Evolutionary conservation across 2,113 vertebrate genomes (phyloP), one percentile per base, ranked within the genome.

Genomic region (Pogona vitticeps): DNA sequence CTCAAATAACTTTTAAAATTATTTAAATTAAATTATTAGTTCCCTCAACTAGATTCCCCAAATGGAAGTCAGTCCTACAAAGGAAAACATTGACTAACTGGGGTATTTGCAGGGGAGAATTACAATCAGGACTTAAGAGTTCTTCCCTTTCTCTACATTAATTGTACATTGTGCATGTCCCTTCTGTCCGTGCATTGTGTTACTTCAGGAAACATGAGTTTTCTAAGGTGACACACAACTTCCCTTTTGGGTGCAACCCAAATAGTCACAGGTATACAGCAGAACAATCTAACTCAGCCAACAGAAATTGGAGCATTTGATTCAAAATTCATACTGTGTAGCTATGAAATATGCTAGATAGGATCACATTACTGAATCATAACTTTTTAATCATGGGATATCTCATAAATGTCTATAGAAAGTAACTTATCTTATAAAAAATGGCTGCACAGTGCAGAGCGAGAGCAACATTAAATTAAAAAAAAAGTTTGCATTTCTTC

Each of bases 261-360:
- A 40, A 70, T 58, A 71, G 67, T 70, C 3, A 85, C 18, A 26
- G 46, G 58, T 83, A 28, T 33, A 56, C 56, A n/a, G 36, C 46
- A 58, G 33, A 21, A 58, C 40, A 36, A 58, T 8, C 40, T 81
- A 46, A 33, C 42, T 84, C 85, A 88, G 90, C 87, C 0, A 21
- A 77, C 58, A 58, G 68, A 63, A 67, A 77, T 40, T 12, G 7
- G 52, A 18, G 1, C 28, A 76, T 88, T 80, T 86, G 59, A 2
- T 84, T 88, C 77, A 92, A 0, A n/a, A 52, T 76, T 90, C 86
- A 26, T 46, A 70, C 85, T 90, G 72, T 83, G 87, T 31, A 82
- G 72, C 23, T 86, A 68, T 86, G 56, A 93, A 91, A 86, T 0
- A 1, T 76, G 86, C 15, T 17, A 28, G 8, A 82, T 83, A 70